Conservation (phyloP, 2,888 invertebrate genomes). For the Macaria notata region DNA sequence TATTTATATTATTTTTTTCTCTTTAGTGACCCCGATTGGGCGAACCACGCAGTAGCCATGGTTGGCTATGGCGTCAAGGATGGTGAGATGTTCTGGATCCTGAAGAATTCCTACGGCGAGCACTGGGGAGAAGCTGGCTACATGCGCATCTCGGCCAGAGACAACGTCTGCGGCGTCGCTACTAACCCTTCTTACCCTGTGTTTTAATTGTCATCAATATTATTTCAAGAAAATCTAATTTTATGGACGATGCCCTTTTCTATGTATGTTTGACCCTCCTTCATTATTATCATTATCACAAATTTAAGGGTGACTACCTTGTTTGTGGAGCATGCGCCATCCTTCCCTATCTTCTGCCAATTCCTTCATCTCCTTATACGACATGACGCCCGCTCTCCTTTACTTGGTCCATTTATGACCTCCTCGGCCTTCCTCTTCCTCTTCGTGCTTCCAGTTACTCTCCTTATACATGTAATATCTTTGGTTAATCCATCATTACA, state of each 20-base stretch:
- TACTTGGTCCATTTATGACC: too few relatives aligned
- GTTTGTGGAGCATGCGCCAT: too few relatives aligned
- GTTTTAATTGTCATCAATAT: conserved; percentile 60
- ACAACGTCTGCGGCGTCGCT: conserved; percentile 95
- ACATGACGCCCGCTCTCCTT: too few relatives aligned
- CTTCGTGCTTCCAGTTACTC: not conserved
- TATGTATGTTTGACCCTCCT: not conserved
- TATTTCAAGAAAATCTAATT: not conserved
- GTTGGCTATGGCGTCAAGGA: conserved; percentile 93
- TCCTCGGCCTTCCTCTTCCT: too few relatives aligned
- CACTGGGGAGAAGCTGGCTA: conserved; percentile 97
- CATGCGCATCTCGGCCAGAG: conserved; percentile 90
- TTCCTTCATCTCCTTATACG: too few relatives aligned
- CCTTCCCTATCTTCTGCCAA: too few relatives aligned
- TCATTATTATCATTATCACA: not conserved
- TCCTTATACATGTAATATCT: not conserved
- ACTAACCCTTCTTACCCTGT: conserved; percentile 91
- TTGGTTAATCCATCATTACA: not conserved
- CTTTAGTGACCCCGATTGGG: conserved; percentile 82
- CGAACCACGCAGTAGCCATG: conserved; percentile 94
- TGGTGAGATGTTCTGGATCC: conserved; percentile 92
- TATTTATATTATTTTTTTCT: too few relatives aligned
- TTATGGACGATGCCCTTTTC: not conserved
- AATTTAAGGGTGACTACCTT: too few relatives aligned
- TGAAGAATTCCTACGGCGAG: conserved; percentile 97